phyloP scores from a whole-genome alignment of 2,113 vertebrate species.

The Gallinago jamesoni region DNA sequence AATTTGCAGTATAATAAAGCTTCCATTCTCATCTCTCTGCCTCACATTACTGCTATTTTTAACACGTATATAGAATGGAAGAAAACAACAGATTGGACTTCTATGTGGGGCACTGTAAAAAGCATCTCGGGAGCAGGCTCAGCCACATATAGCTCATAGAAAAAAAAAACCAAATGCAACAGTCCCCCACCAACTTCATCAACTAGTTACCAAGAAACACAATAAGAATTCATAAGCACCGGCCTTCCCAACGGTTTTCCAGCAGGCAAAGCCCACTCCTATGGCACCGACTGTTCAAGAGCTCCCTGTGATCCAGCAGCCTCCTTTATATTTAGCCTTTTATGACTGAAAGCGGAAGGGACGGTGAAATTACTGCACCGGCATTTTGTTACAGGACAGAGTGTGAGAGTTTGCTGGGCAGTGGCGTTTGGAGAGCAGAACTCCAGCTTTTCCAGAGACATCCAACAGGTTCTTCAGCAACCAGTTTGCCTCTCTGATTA shows the following conservation, averaged over 20 bases:
- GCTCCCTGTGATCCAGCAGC: not conserved
- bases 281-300: not conserved
- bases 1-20: not conserved
- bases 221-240: not conserved
- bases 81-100: not conserved
- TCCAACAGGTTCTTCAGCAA: not conserved
- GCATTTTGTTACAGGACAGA: fast-evolving
- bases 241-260: not conserved
- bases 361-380: not conserved
- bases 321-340: not conserved
- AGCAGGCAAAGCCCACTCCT: not conserved
- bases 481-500: not conserved
- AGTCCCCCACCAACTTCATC: not conserved
- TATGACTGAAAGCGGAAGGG: not conserved
- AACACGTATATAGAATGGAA: not conserved
- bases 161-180: not conserved
- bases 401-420: not conserved
- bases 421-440: not conserved
- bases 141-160: not conserved
- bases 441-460: not conserved
- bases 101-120: not conserved
- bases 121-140: not conserved
- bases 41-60: not conserved
- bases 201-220: not conserved
- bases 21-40: not conserved